These are phyloP conservation scores for Crematogaster levior DNA, from an alignment of 2,888 invertebrate genomes.

Conservation along the genomic window DNA sequence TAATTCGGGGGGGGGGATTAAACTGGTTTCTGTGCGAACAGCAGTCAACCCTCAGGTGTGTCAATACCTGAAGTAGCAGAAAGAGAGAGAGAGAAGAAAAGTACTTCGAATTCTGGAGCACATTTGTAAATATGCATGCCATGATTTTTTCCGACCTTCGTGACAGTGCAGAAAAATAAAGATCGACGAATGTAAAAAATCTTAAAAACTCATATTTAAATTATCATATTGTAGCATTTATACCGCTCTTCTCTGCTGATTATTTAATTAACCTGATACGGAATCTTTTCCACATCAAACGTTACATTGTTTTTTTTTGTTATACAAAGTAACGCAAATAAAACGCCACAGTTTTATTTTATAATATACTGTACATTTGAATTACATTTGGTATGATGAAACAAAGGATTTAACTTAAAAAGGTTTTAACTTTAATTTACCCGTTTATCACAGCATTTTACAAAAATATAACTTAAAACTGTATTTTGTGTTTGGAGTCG, in stretches of 20 bases:
- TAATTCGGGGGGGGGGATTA: background rate
- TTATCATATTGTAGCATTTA: background rate
- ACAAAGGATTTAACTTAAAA: too few relatives aligned
- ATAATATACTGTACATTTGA: too few relatives aligned
- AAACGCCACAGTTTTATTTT: too few relatives aligned
- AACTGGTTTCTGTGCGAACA: background rate
- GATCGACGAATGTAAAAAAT: background rate
- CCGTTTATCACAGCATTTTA: too few relatives aligned
- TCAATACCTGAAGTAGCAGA: conserved; percentile 1
- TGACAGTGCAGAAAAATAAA: background rate
- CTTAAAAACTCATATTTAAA: background rate
- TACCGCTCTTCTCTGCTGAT: background rate
- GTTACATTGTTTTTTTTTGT: too few relatives aligned
- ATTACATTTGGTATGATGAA: too few relatives aligned
- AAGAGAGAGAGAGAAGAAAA: background rate
- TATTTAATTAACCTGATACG: background rate
- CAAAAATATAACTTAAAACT: too few relatives aligned
- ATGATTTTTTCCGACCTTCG: background rate
- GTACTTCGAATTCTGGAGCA: background rate
- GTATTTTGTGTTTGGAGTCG: too few relatives aligned
- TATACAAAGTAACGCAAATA: too few relatives aligned
- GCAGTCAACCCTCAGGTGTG: too few relatives aligned
- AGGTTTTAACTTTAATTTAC: too few relatives aligned
- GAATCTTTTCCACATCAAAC: background rate
- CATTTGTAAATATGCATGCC: background rate